Evolutionary conservation across 2,113 vertebrate species (phyloP).

Genomic region (Bubo bubo): DNA sequence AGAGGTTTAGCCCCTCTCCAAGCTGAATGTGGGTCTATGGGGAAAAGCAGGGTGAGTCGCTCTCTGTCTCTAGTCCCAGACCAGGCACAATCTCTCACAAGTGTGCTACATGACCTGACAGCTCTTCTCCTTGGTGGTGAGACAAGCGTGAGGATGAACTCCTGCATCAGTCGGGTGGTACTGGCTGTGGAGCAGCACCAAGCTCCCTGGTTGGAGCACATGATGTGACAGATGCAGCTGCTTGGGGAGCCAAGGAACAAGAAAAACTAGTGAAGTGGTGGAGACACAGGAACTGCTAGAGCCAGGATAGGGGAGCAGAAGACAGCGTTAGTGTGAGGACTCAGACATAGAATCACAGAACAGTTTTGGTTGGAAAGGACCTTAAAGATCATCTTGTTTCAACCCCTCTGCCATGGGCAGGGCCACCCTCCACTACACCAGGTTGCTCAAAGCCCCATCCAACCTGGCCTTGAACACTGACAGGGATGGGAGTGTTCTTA

Average conservation of each 20-base stretch:
- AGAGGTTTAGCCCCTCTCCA: background rate
- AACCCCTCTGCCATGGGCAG: too few relatives aligned
- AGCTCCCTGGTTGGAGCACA: fast-evolving
- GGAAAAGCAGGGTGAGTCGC: fast-evolving
- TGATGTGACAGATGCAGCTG: background rate
- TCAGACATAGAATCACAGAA: background rate
- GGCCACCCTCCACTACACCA: too few relatives aligned
- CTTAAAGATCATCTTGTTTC: too few relatives aligned
- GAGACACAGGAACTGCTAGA: background rate
- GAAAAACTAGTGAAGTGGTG: background rate
- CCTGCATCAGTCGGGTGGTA: background rate
- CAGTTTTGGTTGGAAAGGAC: too few relatives aligned
- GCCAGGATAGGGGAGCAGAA: background rate
- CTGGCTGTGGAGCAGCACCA: fast-evolving
- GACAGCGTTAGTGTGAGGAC: background rate
- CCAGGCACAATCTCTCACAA: background rate
- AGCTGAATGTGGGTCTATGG: background rate
- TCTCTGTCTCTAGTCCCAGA: background rate
- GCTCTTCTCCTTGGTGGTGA: background rate
- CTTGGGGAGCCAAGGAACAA: background rate
- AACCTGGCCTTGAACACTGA: too few relatives aligned
- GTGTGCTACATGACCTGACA: fast-evolving
- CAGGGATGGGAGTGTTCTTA: too few relatives aligned
- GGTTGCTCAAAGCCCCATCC: too few relatives aligned
- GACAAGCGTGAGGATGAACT: background rate